Conservation (phyloP, 2,888 invertebrate species). For the Caenorhabditis doughertyi region DNA sequence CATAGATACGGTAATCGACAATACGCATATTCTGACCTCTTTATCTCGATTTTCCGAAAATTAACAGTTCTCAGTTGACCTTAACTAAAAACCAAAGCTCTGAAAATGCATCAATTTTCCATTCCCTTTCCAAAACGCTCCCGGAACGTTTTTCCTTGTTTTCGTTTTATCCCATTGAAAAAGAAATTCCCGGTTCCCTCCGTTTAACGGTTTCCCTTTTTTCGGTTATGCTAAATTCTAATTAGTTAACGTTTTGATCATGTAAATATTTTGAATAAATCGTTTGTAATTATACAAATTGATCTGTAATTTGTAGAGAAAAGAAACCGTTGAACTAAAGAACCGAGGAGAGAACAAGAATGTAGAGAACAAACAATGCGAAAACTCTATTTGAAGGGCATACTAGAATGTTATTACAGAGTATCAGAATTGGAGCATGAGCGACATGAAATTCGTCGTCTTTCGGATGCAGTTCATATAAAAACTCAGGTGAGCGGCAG, state of each 20-base stretch:
- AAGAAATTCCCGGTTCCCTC: too few relatives aligned
- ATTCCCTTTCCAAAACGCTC: conserved; percentile 11
- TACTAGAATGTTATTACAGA: too few relatives aligned
- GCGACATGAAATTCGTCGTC: conserved; percentile 39
- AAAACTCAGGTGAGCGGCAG: conserved; percentile 63
- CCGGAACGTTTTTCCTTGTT: conserved; percentile 49
- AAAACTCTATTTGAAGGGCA: too few relatives aligned
- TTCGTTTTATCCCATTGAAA: too few relatives aligned
- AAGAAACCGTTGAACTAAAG: conserved; percentile 18
- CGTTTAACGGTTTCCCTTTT: conserved; percentile 57
- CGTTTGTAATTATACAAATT: not conserved
- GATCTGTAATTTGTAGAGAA: not conserved
- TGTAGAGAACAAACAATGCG: too few relatives aligned
- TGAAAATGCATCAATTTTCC: conserved; percentile 55
- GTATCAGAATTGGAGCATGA: conserved; percentile 54
- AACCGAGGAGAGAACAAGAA: not conserved
- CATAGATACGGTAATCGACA: conserved; percentile 25
- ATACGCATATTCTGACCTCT: conserved; percentile 1
- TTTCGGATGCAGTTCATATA: conserved; percentile 51
- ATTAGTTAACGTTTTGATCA: conserved; percentile 19
- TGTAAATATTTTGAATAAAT: conserved; percentile 38
- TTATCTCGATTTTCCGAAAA: not conserved
- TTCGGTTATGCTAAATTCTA: conserved; percentile 41
- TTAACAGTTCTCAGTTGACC: conserved; percentile 30
- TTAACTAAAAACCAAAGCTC: conserved; percentile 29